Conservation (phyloP, 1,140 invertebrate genomes). For the Cotesia chilonis region DNA sequence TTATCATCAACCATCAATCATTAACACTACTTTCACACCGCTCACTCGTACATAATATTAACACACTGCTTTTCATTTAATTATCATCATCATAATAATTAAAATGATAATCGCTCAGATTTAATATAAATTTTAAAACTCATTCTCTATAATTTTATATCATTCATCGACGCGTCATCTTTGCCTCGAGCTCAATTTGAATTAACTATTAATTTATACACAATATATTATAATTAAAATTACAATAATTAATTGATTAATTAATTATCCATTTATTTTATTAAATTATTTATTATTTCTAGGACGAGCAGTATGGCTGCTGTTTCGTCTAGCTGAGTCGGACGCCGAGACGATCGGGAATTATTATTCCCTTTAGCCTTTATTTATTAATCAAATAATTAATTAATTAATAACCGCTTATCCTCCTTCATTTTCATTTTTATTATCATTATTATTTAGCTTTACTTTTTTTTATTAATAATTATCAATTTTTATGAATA, state of each 20-base stretch:
- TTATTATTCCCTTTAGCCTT: not conserved
- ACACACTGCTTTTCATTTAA: too few species aligned
- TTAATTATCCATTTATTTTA: slow-evolving; percentile 54
- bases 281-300: slow-evolving; percentile 23
- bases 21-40: slow-evolving; percentile 9
- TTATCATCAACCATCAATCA: too few species aligned
- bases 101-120: slow-evolving; percentile 33
- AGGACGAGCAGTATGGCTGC: slow-evolving; percentile 32
- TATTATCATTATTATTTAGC: not conserved
- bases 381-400: too few species aligned
- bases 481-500: too few species aligned
- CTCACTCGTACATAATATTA: slow-evolving; percentile 15
- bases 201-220: slow-evolving; percentile 65
- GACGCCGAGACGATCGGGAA: not conserved
- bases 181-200: slow-evolving; percentile 49
- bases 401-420: not conserved
- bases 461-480: not conserved
- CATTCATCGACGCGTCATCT: slow-evolving; percentile 33
- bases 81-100: too few species aligned
- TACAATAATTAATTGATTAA: slow-evolving; percentile 57
- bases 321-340: slow-evolving; percentile 13
- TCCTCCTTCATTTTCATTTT: not conserved
- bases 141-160: slow-evolving; percentile 36
- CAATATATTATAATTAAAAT: slow-evolving; percentile 66
- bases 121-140: slow-evolving; percentile 26